A percentile compares a stretch with the other conserved stretches of the same genome.
phyloP scores from a whole-genome alignment of 2,888 invertebrate genomes.

The Chaitophorus viminalis region DNA sequence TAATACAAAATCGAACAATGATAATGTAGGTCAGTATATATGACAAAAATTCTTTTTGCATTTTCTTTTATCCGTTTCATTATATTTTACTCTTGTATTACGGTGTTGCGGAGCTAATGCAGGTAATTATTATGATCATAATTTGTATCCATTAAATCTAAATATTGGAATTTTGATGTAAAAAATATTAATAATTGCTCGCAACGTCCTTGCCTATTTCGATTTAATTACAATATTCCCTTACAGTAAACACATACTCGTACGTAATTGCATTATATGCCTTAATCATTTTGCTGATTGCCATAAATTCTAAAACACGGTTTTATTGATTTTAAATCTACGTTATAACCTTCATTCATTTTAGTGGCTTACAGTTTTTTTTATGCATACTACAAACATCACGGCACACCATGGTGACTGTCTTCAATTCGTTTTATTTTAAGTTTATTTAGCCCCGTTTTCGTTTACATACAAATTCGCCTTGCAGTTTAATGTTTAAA shows the following conservation, averaged over 20 bases:
- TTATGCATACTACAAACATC: background rate
- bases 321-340: slow-evolving; percentile 45
- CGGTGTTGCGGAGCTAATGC: background rate
- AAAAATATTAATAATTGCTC: slow-evolving; percentile 11
- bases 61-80: slow-evolving; percentile 23
- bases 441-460: too few relatives aligned
- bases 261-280: slow-evolving; percentile 1
- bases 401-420: too few relatives aligned
- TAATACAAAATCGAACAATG: slow-evolving; percentile 32
- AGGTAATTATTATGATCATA: background rate
- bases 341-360: slow-evolving; percentile 42
- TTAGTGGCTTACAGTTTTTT: background rate
- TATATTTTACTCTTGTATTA: slow-evolving; percentile 4
- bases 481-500: too few relatives aligned
- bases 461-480: too few relatives aligned
- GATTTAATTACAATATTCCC: slow-evolving; percentile 43
- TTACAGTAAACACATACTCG: background rate
- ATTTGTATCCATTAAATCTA: background rate
- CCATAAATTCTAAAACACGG: slow-evolving; percentile 52
- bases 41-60: slow-evolving; percentile 11
- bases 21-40: slow-evolving; percentile 41
- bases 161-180: background rate
- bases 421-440: too few relatives aligned
- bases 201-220: slow-evolving; percentile 32
- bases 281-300: slow-evolving; percentile 36